Evolutionary conservation across 2,888 invertebrate species (phyloP), one percentile per base, ranked within the genome.

Genomic region (Coelinius sp.): DNA sequence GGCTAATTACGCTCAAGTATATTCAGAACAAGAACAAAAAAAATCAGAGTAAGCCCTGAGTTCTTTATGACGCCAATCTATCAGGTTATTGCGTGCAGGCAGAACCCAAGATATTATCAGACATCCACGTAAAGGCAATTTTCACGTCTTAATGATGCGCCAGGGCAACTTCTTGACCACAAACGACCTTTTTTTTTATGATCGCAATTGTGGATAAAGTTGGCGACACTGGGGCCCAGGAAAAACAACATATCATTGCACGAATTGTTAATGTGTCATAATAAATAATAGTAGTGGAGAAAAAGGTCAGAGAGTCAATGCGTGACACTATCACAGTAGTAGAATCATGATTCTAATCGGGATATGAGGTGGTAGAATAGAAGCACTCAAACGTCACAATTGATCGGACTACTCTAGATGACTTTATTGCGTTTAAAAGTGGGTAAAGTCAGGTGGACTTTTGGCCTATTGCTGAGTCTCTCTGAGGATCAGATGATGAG

Each of bases 71-170:
- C 31, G 56, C 53, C 70, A 67, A 69, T 69, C 62, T 73, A 72
- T 71, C 75, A 71, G 66, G 44, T 70, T 73, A 75, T 75, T 73
- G 71, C 75, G 75, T 75, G 75, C 69, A 65, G 41, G 59, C 24
- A n/a, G 17, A 24, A 31, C 38, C 20, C 38, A 24, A 35, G 62
- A 31, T 72, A 67, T 75, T 70, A 72, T 76, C 71, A 70, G 73
- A 70, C 59, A 59, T 64, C 69, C 68, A 71, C 56, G 66, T 68
- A 73, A 67, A 68, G 73, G 76, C 72, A 73, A 76, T 75, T 76
- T 75, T 72, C 75, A 71, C 70, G 73, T 76, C 76, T 77, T 76
- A 73, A 77, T 76, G 76, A 76, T 77, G 74, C 73, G 70, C 70
- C 31, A 44, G 38, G n/a, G 59, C 41, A 35, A 62, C 38, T 63